These are phyloP conservation scores for Brenthis daphne DNA, from an alignment of 2,888 invertebrate species.

Conservation along the genomic window DNA sequence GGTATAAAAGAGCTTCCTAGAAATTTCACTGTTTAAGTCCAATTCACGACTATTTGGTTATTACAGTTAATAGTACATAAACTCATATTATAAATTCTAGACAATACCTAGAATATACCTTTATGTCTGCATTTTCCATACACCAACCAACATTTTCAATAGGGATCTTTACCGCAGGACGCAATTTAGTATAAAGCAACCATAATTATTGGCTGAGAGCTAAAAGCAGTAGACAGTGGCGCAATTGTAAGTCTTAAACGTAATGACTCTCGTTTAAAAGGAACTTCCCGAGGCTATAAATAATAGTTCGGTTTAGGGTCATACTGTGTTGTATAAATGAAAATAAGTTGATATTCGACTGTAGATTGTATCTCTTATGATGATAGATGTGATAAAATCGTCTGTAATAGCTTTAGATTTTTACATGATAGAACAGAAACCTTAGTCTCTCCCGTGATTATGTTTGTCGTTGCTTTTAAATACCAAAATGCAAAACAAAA, in stretches of 20 bases:
- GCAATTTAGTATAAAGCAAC: conserved; percentile 27
- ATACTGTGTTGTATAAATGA: neutral
- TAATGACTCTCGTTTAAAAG: conserved; percentile 45
- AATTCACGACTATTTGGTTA: too few species aligned
- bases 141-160: conserved; percentile 1
- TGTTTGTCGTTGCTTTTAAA: too few species aligned
- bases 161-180: conserved; percentile 20
- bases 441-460: too few species aligned
- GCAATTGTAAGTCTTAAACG: conserved; percentile 43
- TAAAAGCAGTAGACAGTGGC: conserved; percentile 43
- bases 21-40: too few species aligned
- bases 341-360: conserved; percentile 4
- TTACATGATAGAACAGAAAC: too few species aligned
- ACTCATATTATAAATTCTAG: conserved; percentile 1
- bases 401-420: too few species aligned
- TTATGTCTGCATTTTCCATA: neutral
- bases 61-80: neutral
- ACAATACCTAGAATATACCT: conserved; percentile 2
- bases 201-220: conserved; percentile 43
- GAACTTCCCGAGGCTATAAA: conserved; percentile 39
- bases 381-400: too few species aligned
- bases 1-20: too few species aligned
- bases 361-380: too few species aligned
- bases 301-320: conserved; percentile 20
- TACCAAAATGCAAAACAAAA: too few species aligned